Percentiles rank a stretch among this genome's conserved stretches.
Conservation (phyloP, 2,113 vertebrate species). For the Potamarius usumacintae region DNA sequence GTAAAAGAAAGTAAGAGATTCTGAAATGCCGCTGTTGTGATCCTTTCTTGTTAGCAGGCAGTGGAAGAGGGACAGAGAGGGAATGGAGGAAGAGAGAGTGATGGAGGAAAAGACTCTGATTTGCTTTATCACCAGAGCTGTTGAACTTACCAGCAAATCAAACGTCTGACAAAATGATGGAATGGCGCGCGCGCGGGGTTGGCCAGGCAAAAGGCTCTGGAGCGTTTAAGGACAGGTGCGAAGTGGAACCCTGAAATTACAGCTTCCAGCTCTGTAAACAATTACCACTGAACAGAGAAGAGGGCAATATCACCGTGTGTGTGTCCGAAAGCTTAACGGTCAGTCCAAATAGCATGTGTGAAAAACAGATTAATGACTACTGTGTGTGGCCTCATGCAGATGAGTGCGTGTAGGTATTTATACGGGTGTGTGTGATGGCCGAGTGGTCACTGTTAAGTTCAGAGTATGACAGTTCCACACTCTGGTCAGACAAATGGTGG, state of each 20-base stretch:
- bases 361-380: constrained; percentile 10
- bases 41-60: neutral
- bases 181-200: neutral
- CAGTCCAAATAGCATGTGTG: neutral
- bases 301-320: neutral
- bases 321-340: neutral
- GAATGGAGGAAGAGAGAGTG: neutral
- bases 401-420: neutral
- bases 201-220: neutral
- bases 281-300: constrained; percentile 1
- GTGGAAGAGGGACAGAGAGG: neutral
- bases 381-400: neutral
- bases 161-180: constrained; percentile 22
- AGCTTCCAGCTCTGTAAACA: constrained; percentile 9
- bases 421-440: neutral
- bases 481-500: constrained; percentile 20
- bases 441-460: neutral
- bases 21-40: neutral
- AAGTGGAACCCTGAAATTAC: neutral
- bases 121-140: constrained; percentile 18
- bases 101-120: constrained; percentile 23
- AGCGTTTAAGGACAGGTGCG: constrained; percentile 32
- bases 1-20: neutral
- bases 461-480: constrained; percentile 14
- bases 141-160: neutral